Percentiles rank a stretch among this genome's conserved stretches.
phyloP scores from a whole-genome alignment of 2,797 vertebrate species.

The Sebastes itinus region DNA sequence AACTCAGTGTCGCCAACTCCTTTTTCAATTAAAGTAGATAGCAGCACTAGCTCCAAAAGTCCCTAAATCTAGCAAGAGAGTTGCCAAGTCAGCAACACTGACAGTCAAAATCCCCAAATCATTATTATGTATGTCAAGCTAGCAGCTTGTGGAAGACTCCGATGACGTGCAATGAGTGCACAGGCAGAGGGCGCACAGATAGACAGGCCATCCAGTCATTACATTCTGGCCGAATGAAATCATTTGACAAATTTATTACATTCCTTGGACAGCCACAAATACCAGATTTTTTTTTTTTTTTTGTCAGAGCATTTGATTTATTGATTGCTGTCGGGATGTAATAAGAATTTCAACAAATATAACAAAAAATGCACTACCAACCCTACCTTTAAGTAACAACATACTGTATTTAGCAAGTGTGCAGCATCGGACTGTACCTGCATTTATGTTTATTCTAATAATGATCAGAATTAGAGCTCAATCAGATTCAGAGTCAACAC shows the following conservation, averaged over 20 bases:
- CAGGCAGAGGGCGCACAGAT: too few relatives aligned
- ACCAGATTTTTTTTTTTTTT: not conserved
- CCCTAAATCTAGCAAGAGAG: not conserved
- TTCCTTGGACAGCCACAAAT: too few relatives aligned
- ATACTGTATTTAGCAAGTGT: not conserved
- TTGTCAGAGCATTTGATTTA: not conserved
- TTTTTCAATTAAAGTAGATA: not conserved
- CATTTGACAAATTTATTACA: too few relatives aligned
- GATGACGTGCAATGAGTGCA: too few relatives aligned
- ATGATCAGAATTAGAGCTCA: not conserved
- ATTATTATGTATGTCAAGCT: not conserved
- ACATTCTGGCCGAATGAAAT: too few relatives aligned
- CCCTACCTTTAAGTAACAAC: not conserved
- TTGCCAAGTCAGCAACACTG: not conserved
- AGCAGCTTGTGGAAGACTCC: not conserved
- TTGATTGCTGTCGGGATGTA: not conserved
- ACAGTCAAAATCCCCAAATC: not conserved
- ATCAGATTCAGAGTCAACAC: not conserved
- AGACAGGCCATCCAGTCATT: too few relatives aligned
- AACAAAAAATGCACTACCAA: not conserved
- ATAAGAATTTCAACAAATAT: not conserved
- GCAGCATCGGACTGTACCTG: not conserved
- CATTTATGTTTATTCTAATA: not conserved
- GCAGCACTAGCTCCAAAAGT: not conserved
- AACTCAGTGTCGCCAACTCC: not conserved